These are phyloP conservation scores for Neodon shergylaensis DNA, from an alignment of 2,113 vertebrate species.

Conservation along the genomic window DNA sequence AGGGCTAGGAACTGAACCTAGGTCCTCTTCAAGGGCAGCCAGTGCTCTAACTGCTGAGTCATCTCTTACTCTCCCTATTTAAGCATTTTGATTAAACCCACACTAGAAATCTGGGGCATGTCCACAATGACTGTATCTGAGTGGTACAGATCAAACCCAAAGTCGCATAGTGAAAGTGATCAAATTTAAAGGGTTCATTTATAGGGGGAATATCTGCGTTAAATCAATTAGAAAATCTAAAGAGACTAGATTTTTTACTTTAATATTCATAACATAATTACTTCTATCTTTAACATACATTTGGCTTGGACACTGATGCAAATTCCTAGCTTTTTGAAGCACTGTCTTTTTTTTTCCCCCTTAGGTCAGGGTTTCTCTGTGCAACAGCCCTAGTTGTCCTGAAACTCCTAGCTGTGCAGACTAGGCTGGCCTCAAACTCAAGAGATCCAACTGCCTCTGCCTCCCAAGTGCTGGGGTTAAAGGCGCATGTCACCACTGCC, in stretches of 20 bases:
- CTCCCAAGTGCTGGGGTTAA: too few species aligned
- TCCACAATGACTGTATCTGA: background rate
- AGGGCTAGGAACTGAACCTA: background rate
- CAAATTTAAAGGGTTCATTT: conserved; percentile 4
- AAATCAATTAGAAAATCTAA: background rate
- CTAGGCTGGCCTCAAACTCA: too few species aligned
- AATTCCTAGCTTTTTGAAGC: background rate
- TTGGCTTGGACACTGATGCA: background rate
- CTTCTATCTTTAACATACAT: conserved; percentile 31
- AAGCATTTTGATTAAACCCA: background rate
- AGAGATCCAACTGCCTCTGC: too few species aligned
- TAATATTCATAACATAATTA: background rate
- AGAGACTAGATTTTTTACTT: background rate
- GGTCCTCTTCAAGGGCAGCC: background rate
- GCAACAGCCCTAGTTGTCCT: too few species aligned
- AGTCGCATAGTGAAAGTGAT: background rate
- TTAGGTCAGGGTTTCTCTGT: background rate
- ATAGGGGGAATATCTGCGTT: background rate
- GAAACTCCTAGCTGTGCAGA: too few species aligned
- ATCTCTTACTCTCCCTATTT: background rate
- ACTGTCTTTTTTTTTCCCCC: background rate
- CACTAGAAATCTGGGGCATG: background rate
- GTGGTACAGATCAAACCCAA: background rate
- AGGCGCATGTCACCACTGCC: too few species aligned
- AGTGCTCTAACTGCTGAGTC: background rate